Conservation (phyloP, 2,797 vertebrate genomes). For the Urosaurus nigricauda region DNA sequence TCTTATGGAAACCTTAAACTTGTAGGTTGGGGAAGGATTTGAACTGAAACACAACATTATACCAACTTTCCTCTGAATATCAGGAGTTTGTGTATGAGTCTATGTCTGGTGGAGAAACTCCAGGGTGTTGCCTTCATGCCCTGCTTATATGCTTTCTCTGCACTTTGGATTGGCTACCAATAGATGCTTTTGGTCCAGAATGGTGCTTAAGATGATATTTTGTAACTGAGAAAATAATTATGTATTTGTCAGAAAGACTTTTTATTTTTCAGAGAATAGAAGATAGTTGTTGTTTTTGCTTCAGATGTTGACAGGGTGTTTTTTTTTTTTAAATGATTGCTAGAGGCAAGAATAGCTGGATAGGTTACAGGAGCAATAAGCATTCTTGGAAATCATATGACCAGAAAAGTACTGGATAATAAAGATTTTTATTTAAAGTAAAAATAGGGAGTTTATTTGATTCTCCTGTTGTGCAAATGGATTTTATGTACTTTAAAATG, state of each 20-base stretch:
- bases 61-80: not conserved
- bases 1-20: too few species aligned
- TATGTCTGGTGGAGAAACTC: not conserved
- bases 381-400: slow-evolving; percentile 33
- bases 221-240: not conserved
- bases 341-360: slow-evolving; percentile 1
- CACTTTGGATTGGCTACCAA: not conserved
- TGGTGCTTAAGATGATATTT: not conserved
- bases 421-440: slow-evolving; percentile 69
- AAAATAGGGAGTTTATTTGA: slow-evolving; percentile 81
- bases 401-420: slow-evolving; percentile 57
- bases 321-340: not conserved
- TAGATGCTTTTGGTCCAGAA: too few species aligned
- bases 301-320: not conserved
- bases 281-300: not conserved
- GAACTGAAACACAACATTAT: too few species aligned
- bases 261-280: not conserved
- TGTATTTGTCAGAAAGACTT: not conserved
- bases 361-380: slow-evolving; percentile 8
- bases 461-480: slow-evolving; percentile 83
- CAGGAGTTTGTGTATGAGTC: too few species aligned
- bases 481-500: slow-evolving; percentile 84
- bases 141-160: not conserved
- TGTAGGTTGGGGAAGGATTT: too few species aligned
- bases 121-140: not conserved